Evolutionary conservation across 2,113 vertebrate genomes (phyloP), one percentile per base, ranked within the genome.

Genomic region (Gadus chalcogrammus): DNA sequence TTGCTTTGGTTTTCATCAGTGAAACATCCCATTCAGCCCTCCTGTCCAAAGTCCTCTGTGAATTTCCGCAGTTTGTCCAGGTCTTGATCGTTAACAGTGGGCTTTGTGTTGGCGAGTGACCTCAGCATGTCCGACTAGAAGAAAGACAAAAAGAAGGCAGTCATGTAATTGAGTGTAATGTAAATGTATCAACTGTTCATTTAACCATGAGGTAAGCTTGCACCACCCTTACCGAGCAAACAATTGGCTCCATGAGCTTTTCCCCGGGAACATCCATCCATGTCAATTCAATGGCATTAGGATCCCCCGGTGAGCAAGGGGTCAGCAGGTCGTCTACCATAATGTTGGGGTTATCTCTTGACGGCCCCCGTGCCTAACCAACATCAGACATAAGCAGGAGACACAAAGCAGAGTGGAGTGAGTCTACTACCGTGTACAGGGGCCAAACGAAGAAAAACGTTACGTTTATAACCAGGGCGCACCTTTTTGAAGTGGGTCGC

Each of bases 11-110:
- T 69, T 62, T 48, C 12, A 48, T 48, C 69, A 66, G 17, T 87
- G 69, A 80, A 80, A 71, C 52, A 59, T 27, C 56, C 70, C 16
- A 76, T 82, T 93, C 94, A 99, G 86, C 97, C 96, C 88, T 99
- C 97, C 84, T 99, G 97, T 82, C 97, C 97, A 88, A 99, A 99
- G 79, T 99, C 97, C 70, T 98, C 94, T 86, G 97, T 98, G 91
- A 99, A 99, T 88, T 99, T 98, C 93, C 88, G 97, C 79, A 99
- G 88, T 82, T 99, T 99, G 64, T 92, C 88, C 89, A 99, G 87
- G 83, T 99, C 97, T 28, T 97, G 93, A 48, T 98, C 96, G 53
- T 99, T 99, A 80, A 99, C 97, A 13, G 97, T 98, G 71, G 97
- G 96, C 80, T 98, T 99, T 27, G 94, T 98, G 88, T 28, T 94